Conservation (phyloP, 2,888 invertebrate genomes). For the Ypsolopha scabrella region DNA sequence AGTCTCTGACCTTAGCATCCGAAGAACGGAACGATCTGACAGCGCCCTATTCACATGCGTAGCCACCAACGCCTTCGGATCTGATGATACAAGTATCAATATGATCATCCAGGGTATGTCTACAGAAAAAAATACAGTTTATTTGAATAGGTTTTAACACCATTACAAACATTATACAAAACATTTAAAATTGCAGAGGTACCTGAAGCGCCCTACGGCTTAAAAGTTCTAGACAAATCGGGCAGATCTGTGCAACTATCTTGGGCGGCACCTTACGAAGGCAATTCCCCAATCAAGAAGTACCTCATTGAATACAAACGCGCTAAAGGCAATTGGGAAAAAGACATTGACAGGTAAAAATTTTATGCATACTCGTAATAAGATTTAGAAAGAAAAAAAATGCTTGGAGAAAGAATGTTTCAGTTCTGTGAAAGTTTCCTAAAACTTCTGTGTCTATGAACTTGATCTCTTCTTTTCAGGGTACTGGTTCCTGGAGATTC, state of each 20-base stretch:
- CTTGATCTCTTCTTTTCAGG: slow-evolving; percentile 29
- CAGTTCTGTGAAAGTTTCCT: neutral
- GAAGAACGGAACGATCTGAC: slow-evolving; percentile 89
- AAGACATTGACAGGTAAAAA: slow-evolving; percentile 78
- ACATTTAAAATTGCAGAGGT: slow-evolving; percentile 70
- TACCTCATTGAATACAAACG: slow-evolving; percentile 94
- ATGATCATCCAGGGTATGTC: slow-evolving; percentile 88
- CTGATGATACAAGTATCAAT: slow-evolving; percentile 95
- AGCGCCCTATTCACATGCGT: slow-evolving; percentile 93
- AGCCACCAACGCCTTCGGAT: slow-evolving; percentile 93
- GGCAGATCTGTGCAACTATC: slow-evolving; percentile 91
- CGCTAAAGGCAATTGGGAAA: slow-evolving; percentile 77
- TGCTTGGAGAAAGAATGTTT: neutral
- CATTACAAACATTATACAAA: neutral
- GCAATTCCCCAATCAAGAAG: slow-evolving; percentile 89
- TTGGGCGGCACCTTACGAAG: slow-evolving; percentile 93
- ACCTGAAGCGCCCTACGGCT: slow-evolving; percentile 89
- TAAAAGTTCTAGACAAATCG: slow-evolving; percentile 91
- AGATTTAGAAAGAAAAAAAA: neutral
- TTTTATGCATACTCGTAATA: neutral
- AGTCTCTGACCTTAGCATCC: slow-evolving; percentile 88
- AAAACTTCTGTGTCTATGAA: neutral
- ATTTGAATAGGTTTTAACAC: too few species aligned
- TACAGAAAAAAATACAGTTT: neutral
- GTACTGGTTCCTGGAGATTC: slow-evolving; percentile 92